phyloP scores from a whole-genome alignment of 2,888 invertebrate species.

The Aspidapion aeneum region DNA sequence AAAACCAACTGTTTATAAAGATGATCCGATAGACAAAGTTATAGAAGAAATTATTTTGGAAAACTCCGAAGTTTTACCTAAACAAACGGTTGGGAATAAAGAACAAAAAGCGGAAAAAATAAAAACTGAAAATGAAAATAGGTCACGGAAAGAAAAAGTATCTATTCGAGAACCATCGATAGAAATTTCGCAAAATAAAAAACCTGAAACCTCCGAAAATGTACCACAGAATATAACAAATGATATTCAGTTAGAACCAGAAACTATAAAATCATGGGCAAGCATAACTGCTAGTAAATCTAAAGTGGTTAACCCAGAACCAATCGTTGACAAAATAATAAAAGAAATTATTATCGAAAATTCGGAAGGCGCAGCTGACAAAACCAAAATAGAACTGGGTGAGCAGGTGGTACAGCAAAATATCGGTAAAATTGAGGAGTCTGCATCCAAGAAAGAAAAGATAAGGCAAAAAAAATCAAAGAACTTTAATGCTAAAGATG shows the following conservation, averaged over 20 bases:
- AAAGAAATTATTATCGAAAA: not conserved
- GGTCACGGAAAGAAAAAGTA: not conserved
- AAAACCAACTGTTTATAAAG: not conserved
- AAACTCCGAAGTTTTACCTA: not conserved
- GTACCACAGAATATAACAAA: too few species aligned
- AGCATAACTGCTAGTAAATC: not conserved
- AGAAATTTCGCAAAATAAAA: too few species aligned
- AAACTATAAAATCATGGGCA: not conserved
- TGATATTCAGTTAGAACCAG: not conserved
- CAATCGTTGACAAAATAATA: not conserved
- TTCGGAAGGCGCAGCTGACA: not conserved
- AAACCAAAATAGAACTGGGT: too few species aligned
- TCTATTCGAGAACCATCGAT: too few species aligned
- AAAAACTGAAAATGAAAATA: not conserved
- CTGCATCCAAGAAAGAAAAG: too few species aligned
- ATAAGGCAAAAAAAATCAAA: too few species aligned
- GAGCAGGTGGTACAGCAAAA: too few species aligned
- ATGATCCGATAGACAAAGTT: not conserved
- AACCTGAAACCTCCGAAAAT: too few species aligned
- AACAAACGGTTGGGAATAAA: slow-evolving; percentile 1
- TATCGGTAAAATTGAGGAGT: too few species aligned
- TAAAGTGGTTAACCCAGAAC: not conserved
- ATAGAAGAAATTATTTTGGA: not conserved
- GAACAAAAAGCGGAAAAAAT: slow-evolving; percentile 11
- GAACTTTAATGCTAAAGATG: too few species aligned